These are phyloP conservation scores for Haliclona indistincta DNA, from an alignment of 37 sponge, comb jelly and placozoan genomes.

Conservation along the genomic window DNA sequence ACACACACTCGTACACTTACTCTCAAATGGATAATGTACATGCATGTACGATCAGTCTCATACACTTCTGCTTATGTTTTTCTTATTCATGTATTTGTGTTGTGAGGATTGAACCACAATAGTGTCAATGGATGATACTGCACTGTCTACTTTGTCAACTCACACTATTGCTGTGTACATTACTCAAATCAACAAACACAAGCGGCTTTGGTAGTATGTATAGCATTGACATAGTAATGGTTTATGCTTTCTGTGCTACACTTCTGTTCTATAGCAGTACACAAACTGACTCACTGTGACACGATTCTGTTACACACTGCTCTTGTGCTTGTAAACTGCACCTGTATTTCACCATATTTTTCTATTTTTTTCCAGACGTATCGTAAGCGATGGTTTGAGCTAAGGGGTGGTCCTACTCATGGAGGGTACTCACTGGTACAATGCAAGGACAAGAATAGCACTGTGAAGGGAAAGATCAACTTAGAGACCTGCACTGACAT, in stretches of 20 bases:
- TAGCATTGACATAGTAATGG: no score
- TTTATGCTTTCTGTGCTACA: no score
- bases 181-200: no score
- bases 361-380: background rate
- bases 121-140: no score
- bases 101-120: no score
- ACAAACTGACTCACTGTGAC: no score
- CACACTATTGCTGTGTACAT: no score
- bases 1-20: slow-evolving; percentile 14
- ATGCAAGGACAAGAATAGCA: slow-evolving; percentile 59
- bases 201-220: no score
- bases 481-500: slow-evolving; percentile 62
- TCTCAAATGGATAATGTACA: background rate
- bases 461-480: slow-evolving; percentile 33
- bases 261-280: no score
- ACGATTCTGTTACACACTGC: slow-evolving; percentile 16
- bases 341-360: background rate
- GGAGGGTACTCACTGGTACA: slow-evolving; percentile 44
- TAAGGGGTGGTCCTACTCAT: slow-evolving; percentile 36
- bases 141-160: no score
- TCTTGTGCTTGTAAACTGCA: background rate
- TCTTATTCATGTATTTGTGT: background rate
- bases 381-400: slow-evolving; percentile 51
- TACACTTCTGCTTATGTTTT: no score
- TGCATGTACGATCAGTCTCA: background rate